Base-by-base conservation (phyloP, 2,113 vertebrate species). In the Plectropomus leopardus region DNA sequence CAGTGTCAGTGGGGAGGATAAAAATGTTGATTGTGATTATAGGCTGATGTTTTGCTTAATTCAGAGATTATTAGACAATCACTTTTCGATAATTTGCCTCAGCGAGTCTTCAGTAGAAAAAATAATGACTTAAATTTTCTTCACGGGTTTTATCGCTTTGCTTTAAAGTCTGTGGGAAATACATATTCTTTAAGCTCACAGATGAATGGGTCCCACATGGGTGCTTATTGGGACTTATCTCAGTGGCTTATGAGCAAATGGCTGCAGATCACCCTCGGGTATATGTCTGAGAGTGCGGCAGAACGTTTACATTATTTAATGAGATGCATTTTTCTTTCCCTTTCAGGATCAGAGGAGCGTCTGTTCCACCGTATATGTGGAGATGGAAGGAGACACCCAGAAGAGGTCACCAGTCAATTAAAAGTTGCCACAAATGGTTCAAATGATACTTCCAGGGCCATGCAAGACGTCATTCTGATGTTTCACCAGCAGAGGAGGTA, bases 401-500 rank as follows among this genome's bases (percentile, higher is more conserved):
- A 16, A 34, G 16, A 53, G 23, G 15, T 48, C 24, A 63, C 0
- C 7, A 57, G 34, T 47, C 42, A 54, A 68, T 70, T 58, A n/a
- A 61, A 67, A 61, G 3, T 13, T 51, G 0, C 14, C 28, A 13
- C 9, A 59, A 45, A 34, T 51, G 16, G 1, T 76, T 34, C 28
- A 11, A 58, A 58, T 57, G 10, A 9, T 57, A 3, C 5, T n/a
- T 17, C 1, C 5, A 0, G 14, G 6, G 4, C 3, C 4, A 44
- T 19, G 7, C 24, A 13, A 34, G 32, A 2, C 76, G 80, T 81
- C 21, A 40, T 83, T 77, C 26, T 78, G 13, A 6, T 63, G 3
- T 66, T 64, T 79, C 53, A 79, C 90, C 92, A 91, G 83, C 65
- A 92, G 92, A 85, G 84, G 89, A 60, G 24, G 90, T 63, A 64